Percentiles rank a stretch among this genome's conserved stretches.
These are phyloP conservation scores for Larimichthys crocea DNA, from an alignment of 2,113 vertebrate species.

Conservation along the genomic window DNA sequence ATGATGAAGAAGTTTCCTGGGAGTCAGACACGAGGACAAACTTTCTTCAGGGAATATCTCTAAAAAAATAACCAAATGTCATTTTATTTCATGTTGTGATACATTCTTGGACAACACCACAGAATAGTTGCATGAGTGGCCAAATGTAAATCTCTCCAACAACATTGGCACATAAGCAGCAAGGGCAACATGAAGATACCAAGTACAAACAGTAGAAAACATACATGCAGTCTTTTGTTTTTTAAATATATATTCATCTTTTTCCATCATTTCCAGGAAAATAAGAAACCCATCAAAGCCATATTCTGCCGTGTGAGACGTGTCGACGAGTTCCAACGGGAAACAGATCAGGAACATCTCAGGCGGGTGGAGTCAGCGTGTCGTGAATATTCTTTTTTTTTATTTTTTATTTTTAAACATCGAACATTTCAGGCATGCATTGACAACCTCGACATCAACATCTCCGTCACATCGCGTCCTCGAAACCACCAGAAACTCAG, in stretches of 20 bases:
- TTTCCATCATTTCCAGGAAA: conserved; percentile 71
- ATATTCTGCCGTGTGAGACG: conserved; percentile 76
- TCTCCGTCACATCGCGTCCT: conserved; percentile 45
- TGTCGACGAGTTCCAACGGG: too few relatives aligned
- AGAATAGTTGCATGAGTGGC: conserved; percentile 87
- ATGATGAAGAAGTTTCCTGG: neutral
- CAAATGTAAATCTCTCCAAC: conserved; percentile 83
- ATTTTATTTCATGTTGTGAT: conserved; percentile 85
- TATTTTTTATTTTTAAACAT: conserved; percentile 79
- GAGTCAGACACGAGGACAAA: conserved; percentile 50
- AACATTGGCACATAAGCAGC: conserved; percentile 87
- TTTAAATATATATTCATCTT: conserved; percentile 85
- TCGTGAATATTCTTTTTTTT: conserved; percentile 59
- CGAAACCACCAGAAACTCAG: conserved; percentile 53
- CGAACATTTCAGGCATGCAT: conserved; percentile 87
- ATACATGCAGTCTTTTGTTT: conserved; percentile 82
- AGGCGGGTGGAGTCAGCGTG: conserved; percentile 67
- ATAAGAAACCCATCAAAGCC: conserved; percentile 82
- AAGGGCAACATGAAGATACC: conserved; percentile 86
- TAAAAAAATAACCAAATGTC: conserved; percentile 84
- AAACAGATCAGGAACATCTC: neutral
- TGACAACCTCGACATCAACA: conserved; percentile 80
- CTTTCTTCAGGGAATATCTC: conserved; percentile 66
- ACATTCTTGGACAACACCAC: conserved; percentile 88
- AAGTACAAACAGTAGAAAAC: conserved; percentile 88